phyloP scores from a whole-genome alignment of 2,888 invertebrate species.

The Arctia plantaginis region DNA sequence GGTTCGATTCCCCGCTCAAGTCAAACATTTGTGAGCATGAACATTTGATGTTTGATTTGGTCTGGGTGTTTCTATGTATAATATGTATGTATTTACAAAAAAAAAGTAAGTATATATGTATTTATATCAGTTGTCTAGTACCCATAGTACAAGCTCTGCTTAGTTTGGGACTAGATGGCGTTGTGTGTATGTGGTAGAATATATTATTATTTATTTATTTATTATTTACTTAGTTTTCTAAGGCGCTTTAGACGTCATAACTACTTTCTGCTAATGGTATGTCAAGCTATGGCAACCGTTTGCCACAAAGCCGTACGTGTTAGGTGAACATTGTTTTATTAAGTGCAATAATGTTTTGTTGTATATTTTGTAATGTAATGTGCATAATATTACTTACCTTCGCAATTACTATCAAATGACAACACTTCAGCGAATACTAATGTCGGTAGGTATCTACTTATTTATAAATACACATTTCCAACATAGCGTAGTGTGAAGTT shows the following conservation, averaged over 20 bases:
- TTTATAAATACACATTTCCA: conserved; percentile 17
- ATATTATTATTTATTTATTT: no score
- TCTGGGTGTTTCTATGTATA: no score
- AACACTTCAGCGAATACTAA: not conserved
- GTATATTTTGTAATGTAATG: not conserved
- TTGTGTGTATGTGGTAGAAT: no score
- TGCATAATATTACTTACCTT: not conserved
- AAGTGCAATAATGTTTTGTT: not conserved
- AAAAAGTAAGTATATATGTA: no score
- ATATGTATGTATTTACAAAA: no score
- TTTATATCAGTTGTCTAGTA: no score
- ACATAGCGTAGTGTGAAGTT: conserved; percentile 15
- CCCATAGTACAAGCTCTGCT: no score
- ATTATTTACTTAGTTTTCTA: not conserved
- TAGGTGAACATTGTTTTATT: not conserved
- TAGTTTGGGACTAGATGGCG: no score
- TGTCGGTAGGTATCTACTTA: conserved; percentile 18
- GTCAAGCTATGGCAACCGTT: not conserved
- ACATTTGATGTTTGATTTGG: no score
- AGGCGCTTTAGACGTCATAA: not conserved
- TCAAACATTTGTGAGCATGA: no score
- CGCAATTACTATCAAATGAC: not conserved
- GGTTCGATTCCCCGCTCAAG: no score
- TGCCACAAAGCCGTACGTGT: not conserved
- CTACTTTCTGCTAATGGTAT: no score